These are phyloP conservation scores for Eurytemora carolleeae DNA, from an alignment of 1,140 invertebrate species.

Conservation along the genomic window DNA sequence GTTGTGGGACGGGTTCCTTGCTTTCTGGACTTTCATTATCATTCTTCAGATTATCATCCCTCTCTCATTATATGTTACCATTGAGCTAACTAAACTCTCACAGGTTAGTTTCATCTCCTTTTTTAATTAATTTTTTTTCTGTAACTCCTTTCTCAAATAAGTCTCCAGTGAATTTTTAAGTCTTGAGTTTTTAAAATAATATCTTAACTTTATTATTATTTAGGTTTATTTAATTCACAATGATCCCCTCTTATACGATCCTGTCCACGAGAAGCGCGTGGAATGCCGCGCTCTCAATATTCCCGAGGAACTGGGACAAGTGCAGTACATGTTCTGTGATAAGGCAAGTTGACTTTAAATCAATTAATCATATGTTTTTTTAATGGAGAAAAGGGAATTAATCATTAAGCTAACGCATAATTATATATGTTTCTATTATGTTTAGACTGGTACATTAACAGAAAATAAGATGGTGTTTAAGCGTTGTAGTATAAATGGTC, in stretches of 20 bases:
- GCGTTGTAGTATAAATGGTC: slow-evolving; percentile 62
- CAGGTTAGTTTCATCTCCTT: too few relatives aligned
- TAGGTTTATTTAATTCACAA: slow-evolving; percentile 75
- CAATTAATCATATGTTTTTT: too few relatives aligned
- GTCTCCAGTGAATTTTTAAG: too few relatives aligned
- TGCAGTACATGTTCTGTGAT: slow-evolving; percentile 86
- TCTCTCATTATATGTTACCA: slow-evolving; percentile 81
- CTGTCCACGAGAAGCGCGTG: slow-evolving; percentile 55
- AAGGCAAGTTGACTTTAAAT: too few relatives aligned
- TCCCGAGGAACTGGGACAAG: slow-evolving; percentile 83
- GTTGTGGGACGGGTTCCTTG: slow-evolving; percentile 61
- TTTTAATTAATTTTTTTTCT: too few relatives aligned
- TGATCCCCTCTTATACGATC: slow-evolving; percentile 65
- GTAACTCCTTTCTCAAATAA: too few relatives aligned
- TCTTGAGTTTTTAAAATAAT: too few relatives aligned
- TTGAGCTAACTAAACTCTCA: slow-evolving; percentile 87
- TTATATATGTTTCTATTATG: too few relatives aligned
- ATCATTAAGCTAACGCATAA: too few relatives aligned
- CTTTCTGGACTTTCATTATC: slow-evolving; percentile 88
- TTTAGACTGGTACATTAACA: slow-evolving; percentile 70
- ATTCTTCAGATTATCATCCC: slow-evolving; percentile 93
- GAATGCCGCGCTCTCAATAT: slow-evolving; percentile 91
- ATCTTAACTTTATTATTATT: neutral
- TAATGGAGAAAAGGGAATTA: too few relatives aligned
- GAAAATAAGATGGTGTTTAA: slow-evolving; percentile 95